Evolutionary conservation across 2,113 vertebrate species (phyloP), one percentile per base, ranked within the genome.

Genomic region (Saimiri boliviensis): DNA sequence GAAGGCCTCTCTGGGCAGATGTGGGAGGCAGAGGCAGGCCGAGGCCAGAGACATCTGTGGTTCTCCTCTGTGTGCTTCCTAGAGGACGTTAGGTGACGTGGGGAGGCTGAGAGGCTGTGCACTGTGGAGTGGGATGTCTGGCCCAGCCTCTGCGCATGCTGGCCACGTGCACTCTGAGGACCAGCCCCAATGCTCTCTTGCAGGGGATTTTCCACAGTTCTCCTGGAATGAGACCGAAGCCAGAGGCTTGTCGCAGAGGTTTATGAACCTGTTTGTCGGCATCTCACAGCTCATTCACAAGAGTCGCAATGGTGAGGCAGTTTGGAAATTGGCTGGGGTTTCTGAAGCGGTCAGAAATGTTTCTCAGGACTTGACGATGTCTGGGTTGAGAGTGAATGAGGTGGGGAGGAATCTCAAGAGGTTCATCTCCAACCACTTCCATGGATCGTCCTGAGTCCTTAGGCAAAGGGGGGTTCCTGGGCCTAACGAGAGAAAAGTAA

Each of bases 221-320:
- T 88, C 42, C 58, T 87, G 47, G 89, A 94, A 76, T 80, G 76
- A 94, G 23, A 87, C 89, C n/a, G 40, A 81, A 76, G 35, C n/a
- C 42, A 89, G 25, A 16, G 6, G 45, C 30, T 49, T 93, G 17
- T 82, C 83, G 4, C 90, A 96, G 82, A 35, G 9, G 5, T n/a
- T 91, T 81, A 16, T 60, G 71, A 56, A 96, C 56, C 47, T 88
- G 71, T 81, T 88, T 74, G 42, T 35, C 14, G 45, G 85, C 14
- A 45, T 80, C 77, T 93, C 86, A 35, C 21, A 85, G 71, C 60
- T 93, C 83, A 32, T 76, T 47, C 77, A 8, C 56, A 96, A 49
- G 71, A 23, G 37, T 54, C 21, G 0, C 9, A 47, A 49, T 35
- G 56, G 94, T 95, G 47, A 97, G 71, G n/a, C 5, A 1, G 6